A percentile compares a stretch with the other conserved stretches of the same genome.
phyloP scores from a whole-genome alignment of 2,888 invertebrate species.

The Zygothrica quintamaculata region DNA sequence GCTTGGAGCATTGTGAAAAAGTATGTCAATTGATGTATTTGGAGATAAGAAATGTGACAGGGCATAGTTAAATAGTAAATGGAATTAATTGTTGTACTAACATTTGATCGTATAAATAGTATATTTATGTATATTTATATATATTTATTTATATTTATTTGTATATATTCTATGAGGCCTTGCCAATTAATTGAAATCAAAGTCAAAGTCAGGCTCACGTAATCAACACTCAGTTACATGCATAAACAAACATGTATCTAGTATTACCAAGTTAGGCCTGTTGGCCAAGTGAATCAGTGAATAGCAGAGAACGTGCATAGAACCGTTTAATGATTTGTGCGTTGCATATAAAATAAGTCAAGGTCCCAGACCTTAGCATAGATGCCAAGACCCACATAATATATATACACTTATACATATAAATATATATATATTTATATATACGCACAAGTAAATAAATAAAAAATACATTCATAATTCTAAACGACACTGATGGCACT shows the following conservation, averaged over 20 bases:
- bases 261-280: conserved; percentile 9
- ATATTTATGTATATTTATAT: no score
- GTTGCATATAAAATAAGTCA: conserved; percentile 75
- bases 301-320: conserved; percentile 35
- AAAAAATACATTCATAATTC: conserved; percentile 37
- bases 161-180: not conserved
- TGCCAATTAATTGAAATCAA: conserved; percentile 29
- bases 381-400: conserved; percentile 21
- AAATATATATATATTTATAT: not conserved
- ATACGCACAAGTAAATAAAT: not conserved
- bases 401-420: not conserved
- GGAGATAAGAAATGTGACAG: conserved; percentile 14
- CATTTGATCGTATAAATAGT: no score
- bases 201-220: conserved; percentile 51
- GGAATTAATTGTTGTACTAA: no score
- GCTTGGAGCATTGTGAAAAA: conserved; percentile 36
- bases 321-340: conserved; percentile 57
- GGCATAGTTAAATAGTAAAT: no score
- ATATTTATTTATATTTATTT: no score
- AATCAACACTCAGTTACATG: conserved; percentile 22
- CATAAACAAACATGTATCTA: not conserved
- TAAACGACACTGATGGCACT: not conserved
- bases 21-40: conserved; percentile 45
- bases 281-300: conserved; percentile 23
- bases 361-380: conserved; percentile 54